Evolutionary conservation across 2,888 invertebrate genomes (phyloP), one percentile per base, ranked within the genome.

Genomic region (Cheilosia scutellata): DNA sequence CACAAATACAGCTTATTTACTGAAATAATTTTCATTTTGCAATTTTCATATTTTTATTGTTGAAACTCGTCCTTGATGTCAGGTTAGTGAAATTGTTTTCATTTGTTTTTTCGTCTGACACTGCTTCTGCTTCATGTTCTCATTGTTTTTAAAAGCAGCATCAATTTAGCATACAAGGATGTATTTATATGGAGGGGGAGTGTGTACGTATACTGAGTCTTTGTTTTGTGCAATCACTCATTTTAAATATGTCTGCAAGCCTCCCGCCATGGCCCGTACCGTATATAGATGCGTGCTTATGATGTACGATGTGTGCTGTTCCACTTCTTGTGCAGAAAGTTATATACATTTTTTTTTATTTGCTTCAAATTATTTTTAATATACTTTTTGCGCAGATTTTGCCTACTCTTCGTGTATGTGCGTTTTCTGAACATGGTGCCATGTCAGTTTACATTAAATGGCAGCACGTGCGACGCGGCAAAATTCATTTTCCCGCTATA

Each of bases 211-310:
- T 11, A 37, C 37, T 11, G n/a, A 27, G 62, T 70, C 33, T 70
- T 70, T 70, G 55, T 76, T 63, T 75, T 68, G 66, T 74, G 51
- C 65, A 76, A 76, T 82, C 82, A 82, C 51, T 76, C 82, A 82
- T 71, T 76, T 82, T 76, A 70, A 82, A 82, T 63, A 51, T 65
- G 70, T 82, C 76, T 63, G 63, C 44, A 49, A 29, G 76, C 63
- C 44, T 68, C 58, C 82, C 71, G 57, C 82, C 76, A 53, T 62
- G 42, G 63, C 71, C 27, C 27, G 29, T 27, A 13, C 60, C 49
- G 33, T 63, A 51, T 40, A 47, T 11, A 20, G 20, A 13, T 57
- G 55, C 55, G 55, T 82, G 70, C 57, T 62, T 31, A 25, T 70
- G 51, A 70, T 55, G 53, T 62, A 70, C 55, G 53, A 47, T 77